Conservation (phyloP, 2,797 vertebrate species). For the Picus viridis region DNA sequence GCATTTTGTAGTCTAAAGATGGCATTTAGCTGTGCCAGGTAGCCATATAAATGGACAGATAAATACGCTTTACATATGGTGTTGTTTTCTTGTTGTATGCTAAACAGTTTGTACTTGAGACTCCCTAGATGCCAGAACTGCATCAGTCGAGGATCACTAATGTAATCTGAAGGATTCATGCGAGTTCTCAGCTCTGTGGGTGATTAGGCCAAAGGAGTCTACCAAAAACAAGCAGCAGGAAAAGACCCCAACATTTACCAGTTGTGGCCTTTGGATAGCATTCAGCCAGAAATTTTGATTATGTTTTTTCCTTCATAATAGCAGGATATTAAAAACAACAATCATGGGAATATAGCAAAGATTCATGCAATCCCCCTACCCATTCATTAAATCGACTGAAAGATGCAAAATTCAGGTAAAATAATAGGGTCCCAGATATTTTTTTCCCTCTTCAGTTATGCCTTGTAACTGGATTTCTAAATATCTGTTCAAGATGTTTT, state of each 20-base stretch:
- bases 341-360: neutral
- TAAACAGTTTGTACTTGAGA: neutral
- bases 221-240: neutral
- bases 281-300: neutral
- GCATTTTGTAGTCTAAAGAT: neutral
- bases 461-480: neutral
- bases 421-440: neutral
- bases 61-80: neutral
- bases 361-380: neutral
- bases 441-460: neutral
- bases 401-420: neutral
- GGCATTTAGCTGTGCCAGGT: neutral
- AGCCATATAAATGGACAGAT: neutral
- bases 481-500: neutral
- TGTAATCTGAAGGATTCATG: neutral
- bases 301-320: neutral
- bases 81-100: neutral
- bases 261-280: neutral
- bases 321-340: neutral
- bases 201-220: neutral
- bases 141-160: neutral
- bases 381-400: neutral
- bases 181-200: neutral
- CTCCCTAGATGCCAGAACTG: neutral
- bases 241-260: neutral